Base-by-base conservation (phyloP, 2,797 vertebrate species). In the Botia almorhae region DNA sequence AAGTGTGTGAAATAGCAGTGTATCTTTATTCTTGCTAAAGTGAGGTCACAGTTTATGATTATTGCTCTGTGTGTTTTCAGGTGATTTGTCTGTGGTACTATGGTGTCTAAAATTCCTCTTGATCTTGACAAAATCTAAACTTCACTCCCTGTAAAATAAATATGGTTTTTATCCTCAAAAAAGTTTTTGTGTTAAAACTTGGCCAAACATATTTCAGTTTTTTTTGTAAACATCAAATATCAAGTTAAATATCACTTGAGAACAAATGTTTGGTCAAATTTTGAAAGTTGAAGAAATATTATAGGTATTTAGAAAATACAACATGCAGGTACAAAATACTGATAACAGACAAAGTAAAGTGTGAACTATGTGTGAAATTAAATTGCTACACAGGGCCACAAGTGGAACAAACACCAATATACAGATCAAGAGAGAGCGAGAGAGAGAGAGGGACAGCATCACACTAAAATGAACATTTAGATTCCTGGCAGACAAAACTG, bases 401-500 rank as follows among this genome's bases (percentile, higher is more conserved):
- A 39, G 61, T 76, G 50, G 29, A 65, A 76, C 50, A 75, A 53
- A 65, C 60, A 65, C 48, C 51, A 29, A 19, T 39, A 33, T 3
- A 1, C 26, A 17, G 16, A 76, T 36, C 23, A 29, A 55, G 23
- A 26, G 23, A 26, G 23, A 53, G 56, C 3, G 2, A 46, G 21
- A 26, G 39, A 81, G 14, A 10, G 39, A 81, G 53, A 75, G 26
- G 76, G 50, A 81, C 23, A 50, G 56, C 16, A 69, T 69, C 23
- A 60, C 39, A 60, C 65, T 17, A 36, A 78, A 78, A 78, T 61
- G 23, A 78, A 60, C 67, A 69, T 63, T 74, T 46, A 55, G 58
- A n/a, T 60, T 21, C 26, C 69, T 78, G 76, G 76, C 76, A 78
- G 56, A 69, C 65, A 78, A 43, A 77, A 78, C 33, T 48, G 14